These are phyloP conservation scores for Leptoclinus maculatus DNA, from an alignment of 2,797 vertebrate species.

Conservation along the genomic window DNA sequence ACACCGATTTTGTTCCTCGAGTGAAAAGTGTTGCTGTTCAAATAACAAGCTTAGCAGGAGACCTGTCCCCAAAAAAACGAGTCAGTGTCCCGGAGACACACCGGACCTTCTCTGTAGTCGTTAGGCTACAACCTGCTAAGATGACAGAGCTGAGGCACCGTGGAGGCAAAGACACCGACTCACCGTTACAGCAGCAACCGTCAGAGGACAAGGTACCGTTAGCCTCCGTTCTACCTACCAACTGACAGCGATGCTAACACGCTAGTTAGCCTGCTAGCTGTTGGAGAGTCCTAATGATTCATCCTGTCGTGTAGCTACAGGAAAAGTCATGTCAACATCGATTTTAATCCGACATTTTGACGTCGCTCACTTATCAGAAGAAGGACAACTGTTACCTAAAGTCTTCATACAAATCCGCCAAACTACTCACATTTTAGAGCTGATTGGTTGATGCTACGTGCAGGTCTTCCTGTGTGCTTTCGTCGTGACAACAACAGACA, in stretches of 20 bases:
- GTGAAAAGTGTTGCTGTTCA: conserved; percentile 32
- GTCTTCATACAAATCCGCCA: conserved; percentile 39
- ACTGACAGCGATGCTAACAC: conserved; percentile 48
- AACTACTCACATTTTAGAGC: conserved; percentile 6
- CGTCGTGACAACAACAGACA: conserved; percentile 17
- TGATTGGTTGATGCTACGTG: conserved; percentile 44
- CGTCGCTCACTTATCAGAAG: too few species aligned
- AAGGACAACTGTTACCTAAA: accelerated
- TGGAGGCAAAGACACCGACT: conserved; percentile 73
- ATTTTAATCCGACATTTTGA: neutral
- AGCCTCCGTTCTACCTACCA: conserved; percentile 9
- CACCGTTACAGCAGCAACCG: conserved; percentile 68
- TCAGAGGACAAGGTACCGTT: conserved; percentile 84
- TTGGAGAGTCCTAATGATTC: neutral
- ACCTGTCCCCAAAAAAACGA: conserved; percentile 21
- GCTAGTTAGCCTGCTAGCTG: conserved; percentile 34
- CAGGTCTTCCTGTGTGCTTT: conserved; percentile 39
- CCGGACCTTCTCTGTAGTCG: conserved; percentile 42
- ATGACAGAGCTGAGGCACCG: conserved; percentile 87
- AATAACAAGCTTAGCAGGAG: conserved; percentile 9
- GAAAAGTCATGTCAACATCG: too few species aligned
- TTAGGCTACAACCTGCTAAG: conserved; percentile 29
- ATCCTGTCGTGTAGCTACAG: neutral
- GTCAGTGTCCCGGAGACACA: conserved; percentile 28
- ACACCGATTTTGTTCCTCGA: neutral